Percentiles rank a stretch among this genome's conserved stretches.
Evolutionary conservation across 2,888 invertebrate species (phyloP).

Genomic region (Cryptocheilus praepositus): DNA sequence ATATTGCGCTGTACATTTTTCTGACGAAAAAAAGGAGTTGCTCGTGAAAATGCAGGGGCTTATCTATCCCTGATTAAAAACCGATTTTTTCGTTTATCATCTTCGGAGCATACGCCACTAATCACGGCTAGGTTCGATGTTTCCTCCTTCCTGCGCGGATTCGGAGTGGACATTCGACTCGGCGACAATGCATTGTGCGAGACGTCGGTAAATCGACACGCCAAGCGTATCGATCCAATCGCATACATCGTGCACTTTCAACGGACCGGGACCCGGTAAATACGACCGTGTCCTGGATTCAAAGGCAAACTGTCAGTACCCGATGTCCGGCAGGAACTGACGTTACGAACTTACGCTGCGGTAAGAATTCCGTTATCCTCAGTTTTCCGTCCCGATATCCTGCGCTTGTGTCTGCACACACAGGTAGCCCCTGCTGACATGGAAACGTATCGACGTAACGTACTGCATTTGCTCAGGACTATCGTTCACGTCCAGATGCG

Average conservation of each 20-base stretch:
- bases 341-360: conserved; percentile 21
- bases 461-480: conserved; percentile 24
- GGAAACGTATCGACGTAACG: background rate
- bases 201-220: background rate
- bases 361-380: conserved; percentile 37
- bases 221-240: conserved; percentile 36
- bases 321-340: conserved; percentile 26
- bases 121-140: too few species aligned
- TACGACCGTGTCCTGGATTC: conserved; percentile 41
- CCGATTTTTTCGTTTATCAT: too few species aligned
- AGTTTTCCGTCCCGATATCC: conserved; percentile 14
- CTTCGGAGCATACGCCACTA: too few species aligned
- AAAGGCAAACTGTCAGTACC: conserved; percentile 41
- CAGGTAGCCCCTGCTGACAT: background rate
- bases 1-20: too few species aligned
- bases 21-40: too few species aligned
- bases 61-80: too few species aligned
- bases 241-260: conserved; percentile 31
- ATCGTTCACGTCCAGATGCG: conserved; percentile 10
- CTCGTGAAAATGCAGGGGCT: too few species aligned
- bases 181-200: background rate
- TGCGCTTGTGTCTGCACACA: too few species aligned
- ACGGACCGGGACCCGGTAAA: conserved; percentile 32
- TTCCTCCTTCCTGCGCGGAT: background rate
- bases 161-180: background rate